These are phyloP conservation scores for Aporophyla lueneburgensis DNA, from an alignment of 2,888 invertebrate species.

Conservation along the genomic window DNA sequence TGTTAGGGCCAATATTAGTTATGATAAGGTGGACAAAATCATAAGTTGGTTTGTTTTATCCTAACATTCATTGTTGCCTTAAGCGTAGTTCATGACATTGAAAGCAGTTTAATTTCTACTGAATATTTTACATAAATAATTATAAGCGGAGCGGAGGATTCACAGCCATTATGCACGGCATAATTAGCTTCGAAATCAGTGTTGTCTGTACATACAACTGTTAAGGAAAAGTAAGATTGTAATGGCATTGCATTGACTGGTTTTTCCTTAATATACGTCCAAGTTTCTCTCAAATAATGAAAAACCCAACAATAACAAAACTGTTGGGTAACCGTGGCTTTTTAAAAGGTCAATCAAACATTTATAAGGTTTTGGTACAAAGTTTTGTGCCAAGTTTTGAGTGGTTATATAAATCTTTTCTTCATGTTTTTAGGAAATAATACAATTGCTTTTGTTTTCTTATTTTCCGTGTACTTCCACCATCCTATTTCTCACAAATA, in stretches of 20 bases:
- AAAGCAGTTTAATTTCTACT: conserved; percentile 33
- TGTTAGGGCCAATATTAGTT: conserved; percentile 27
- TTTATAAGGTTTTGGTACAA: background rate
- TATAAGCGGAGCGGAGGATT: conserved; percentile 23
- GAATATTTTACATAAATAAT: conserved; percentile 16
- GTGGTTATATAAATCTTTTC: background rate
- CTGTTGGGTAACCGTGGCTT: background rate
- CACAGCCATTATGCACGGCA: conserved; percentile 11
- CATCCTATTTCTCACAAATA: background rate
- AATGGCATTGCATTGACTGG: conserved; percentile 22
- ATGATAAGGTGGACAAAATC: background rate
- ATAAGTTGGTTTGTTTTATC: background rate
- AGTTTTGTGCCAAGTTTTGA: background rate
- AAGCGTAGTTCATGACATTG: conserved; percentile 4
- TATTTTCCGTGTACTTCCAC: background rate
- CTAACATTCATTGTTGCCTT: background rate
- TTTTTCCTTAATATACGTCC: conserved; percentile 21
- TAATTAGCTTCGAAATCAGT: conserved; percentile 33
- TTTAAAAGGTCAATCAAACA: background rate
- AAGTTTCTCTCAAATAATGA: conserved; percentile 11
- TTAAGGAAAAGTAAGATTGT: conserved; percentile 48
- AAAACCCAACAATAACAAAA: background rate
- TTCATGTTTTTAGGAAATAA: background rate
- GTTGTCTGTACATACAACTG: conserved; percentile 10
- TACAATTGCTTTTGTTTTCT: background rate